These are phyloP conservation scores for Eledona agricola DNA, from an alignment of 2,888 invertebrate species.

Conservation along the genomic window DNA sequence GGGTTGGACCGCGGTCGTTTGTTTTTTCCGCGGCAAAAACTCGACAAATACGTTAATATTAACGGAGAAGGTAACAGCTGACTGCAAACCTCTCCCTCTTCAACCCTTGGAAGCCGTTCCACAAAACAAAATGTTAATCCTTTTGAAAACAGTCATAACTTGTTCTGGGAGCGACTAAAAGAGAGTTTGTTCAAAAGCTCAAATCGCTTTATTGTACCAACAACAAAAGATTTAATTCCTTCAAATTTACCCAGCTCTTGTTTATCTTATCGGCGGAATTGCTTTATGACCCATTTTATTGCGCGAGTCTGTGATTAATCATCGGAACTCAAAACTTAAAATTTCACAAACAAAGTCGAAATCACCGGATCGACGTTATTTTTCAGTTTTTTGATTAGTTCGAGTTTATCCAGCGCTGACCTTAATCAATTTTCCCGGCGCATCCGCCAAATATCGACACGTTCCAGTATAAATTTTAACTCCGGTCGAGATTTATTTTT, in stretches of 20 bases:
- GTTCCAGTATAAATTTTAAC: constrained; percentile 12
- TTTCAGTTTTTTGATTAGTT: too few species aligned
- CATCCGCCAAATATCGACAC: constrained; percentile 16
- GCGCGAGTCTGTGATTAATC: constrained; percentile 25
- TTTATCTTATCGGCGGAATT: constrained; percentile 37
- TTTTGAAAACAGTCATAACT: constrained; percentile 51
- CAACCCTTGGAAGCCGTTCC: constrained; percentile 43
- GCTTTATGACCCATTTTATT: constrained; percentile 39
- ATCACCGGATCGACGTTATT: too few species aligned
- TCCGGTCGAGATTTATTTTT: constrained; percentile 15
- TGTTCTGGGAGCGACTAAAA: constrained; percentile 42
- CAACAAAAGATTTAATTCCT: constrained; percentile 40
- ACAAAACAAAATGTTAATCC: constrained; percentile 53
- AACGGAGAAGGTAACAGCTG: constrained; percentile 30
- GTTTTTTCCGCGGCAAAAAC: constrained; percentile 1
- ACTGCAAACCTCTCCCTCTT: constrained; percentile 29
- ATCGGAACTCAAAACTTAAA: too few species aligned
- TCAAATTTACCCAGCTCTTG: constrained; percentile 39
- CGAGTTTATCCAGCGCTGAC: too few species aligned
- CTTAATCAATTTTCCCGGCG: constrained; percentile 16
- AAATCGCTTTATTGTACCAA: constrained; percentile 38
- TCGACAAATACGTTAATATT: constrained; percentile 1
- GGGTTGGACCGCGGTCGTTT: not conserved
- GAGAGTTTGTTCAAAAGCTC: constrained; percentile 35
- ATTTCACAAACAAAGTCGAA: too few species aligned